These are phyloP conservation scores for Catocala nupta DNA, from an alignment of 2,888 invertebrate genomes.

Conservation along the genomic window DNA sequence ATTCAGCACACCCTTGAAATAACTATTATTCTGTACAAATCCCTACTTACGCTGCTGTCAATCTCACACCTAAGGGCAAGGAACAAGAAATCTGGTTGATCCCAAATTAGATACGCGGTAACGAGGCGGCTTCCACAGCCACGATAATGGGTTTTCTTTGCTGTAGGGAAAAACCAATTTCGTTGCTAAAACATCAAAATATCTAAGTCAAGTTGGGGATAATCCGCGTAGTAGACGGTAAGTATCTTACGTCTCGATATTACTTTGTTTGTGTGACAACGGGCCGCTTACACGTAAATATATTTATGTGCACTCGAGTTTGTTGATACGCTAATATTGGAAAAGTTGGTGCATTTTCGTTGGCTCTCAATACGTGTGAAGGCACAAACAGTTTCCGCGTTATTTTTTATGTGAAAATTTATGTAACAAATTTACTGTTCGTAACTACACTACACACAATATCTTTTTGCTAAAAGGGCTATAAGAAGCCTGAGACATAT, in stretches of 20 bases:
- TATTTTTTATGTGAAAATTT: too few relatives aligned
- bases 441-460: too few relatives aligned
- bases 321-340: slow-evolving; percentile 44
- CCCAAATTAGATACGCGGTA: slow-evolving; percentile 78
- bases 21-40: slow-evolving; percentile 65
- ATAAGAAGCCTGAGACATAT: too few relatives aligned
- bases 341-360: slow-evolving; percentile 34
- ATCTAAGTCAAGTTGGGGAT: slow-evolving; percentile 77
- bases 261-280: slow-evolving; percentile 62
- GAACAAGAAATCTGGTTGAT: slow-evolving; percentile 74
- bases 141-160: slow-evolving; percentile 77
- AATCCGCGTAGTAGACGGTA: slow-evolving; percentile 69
- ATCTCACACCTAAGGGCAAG: slow-evolving; percentile 69
- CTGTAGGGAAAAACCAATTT: slow-evolving; percentile 78
- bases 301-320: slow-evolving; percentile 46
- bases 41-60: slow-evolving; percentile 68
- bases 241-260: slow-evolving; percentile 70
- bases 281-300: slow-evolving; percentile 35
- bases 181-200: slow-evolving; percentile 77
- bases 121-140: slow-evolving; percentile 67
- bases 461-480: too few relatives aligned
- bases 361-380: slow-evolving; percentile 36
- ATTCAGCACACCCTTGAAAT: slow-evolving; percentile 55
- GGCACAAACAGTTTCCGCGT: too few relatives aligned
- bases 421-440: too few relatives aligned